These are phyloP conservation scores for Epizoanthus rinbou DNA, from an alignment of 92 coral and sea anemone species.

Conservation along the genomic window DNA sequence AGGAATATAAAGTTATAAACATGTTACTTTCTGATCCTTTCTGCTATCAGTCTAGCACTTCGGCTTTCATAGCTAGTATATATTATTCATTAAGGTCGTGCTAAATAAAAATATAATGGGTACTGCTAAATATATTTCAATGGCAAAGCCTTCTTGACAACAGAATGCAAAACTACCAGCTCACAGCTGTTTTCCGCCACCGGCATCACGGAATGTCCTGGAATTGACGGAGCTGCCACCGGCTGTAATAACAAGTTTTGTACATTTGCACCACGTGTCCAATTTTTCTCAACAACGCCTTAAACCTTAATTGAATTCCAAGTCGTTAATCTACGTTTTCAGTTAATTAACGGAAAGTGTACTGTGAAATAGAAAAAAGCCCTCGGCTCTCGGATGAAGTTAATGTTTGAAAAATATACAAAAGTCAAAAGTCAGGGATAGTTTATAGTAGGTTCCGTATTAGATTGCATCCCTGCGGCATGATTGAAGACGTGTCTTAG, in stretches of 20 bases:
- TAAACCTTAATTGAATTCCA: neutral
- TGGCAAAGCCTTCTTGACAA: neutral
- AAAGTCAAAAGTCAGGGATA: too few species aligned
- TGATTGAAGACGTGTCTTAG: neutral
- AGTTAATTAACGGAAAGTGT: neutral
- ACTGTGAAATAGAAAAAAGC: neutral
- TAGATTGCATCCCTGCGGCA: neutral
- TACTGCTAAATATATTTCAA: neutral
- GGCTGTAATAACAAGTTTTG: neutral
- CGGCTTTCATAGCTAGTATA: neutral
- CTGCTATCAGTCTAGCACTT: too few species aligned
- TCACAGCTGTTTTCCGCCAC: neutral
- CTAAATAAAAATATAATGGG: too few species aligned
- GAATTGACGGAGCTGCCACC: neutral
- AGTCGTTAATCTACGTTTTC: neutral
- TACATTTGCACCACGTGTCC: conserved; percentile 9
- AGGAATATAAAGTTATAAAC: too few species aligned
- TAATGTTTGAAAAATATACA: too few species aligned
- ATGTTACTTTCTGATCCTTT: neutral
- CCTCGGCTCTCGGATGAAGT: neutral
- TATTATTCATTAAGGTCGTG: neutral
- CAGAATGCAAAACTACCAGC: neutral
- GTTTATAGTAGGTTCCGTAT: too few species aligned
- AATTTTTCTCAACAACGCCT: neutral
- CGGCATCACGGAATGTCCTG: neutral